These are phyloP conservation scores for Apis laboriosa DNA, from an alignment of 1,140 invertebrate species.

Conservation along the genomic window DNA sequence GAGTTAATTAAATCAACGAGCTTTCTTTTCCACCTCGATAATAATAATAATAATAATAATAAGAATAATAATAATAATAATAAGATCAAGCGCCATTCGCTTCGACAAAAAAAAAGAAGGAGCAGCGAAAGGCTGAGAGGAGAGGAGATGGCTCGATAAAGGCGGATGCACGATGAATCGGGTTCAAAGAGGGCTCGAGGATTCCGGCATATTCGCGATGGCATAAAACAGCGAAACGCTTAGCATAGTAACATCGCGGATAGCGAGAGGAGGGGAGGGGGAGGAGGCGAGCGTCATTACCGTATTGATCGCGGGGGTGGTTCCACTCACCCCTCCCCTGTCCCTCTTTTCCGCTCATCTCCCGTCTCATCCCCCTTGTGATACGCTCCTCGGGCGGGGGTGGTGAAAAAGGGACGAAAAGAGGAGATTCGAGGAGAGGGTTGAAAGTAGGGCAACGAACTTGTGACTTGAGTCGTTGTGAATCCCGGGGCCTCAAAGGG, in stretches of 20 bases:
- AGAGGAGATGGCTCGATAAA: slow-evolving; percentile 28
- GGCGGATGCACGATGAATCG: slow-evolving; percentile 26
- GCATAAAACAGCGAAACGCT: slow-evolving; percentile 71
- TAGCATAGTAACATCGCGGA: slow-evolving; percentile 64
- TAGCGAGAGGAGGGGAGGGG: not conserved
- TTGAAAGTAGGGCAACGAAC: slow-evolving; percentile 70
- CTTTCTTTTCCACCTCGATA: no score
- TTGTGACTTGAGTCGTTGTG: slow-evolving; percentile 31
- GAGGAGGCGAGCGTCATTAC: slow-evolving; percentile 54
- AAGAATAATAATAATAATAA: no score
- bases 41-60: no score
- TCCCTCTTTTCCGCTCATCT: not conserved
- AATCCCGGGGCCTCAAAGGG: slow-evolving; percentile 53
- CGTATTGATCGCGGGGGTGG: slow-evolving; percentile 68
- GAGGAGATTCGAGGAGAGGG: slow-evolving; percentile 52
- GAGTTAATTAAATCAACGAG: no score
- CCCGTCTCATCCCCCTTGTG: not conserved
- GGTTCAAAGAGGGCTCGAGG: slow-evolving; percentile 43
- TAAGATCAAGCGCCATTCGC: not conserved
- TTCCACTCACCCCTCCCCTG: slow-evolving; percentile 42
- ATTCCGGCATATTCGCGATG: slow-evolving; percentile 54
- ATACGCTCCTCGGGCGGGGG: slow-evolving; percentile 9
- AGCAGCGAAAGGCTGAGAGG: not conserved
- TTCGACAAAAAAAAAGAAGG: not conserved
- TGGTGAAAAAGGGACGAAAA: slow-evolving; percentile 29